Base-by-base conservation (phyloP, 2,888 invertebrate species). In the Lasioglossum oenotherae region DNA sequence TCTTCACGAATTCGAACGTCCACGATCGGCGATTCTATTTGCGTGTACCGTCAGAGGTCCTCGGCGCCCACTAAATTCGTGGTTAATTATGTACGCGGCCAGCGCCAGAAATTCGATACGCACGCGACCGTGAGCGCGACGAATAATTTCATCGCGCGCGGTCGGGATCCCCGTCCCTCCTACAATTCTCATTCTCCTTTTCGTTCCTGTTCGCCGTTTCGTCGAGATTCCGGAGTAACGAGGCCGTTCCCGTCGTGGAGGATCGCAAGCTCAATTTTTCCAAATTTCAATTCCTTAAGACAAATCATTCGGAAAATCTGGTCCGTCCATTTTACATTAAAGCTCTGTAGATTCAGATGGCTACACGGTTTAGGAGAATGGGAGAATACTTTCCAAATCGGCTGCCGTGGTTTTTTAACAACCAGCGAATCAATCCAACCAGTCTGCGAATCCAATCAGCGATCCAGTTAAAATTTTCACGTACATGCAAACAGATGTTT, bases 11-110 rank as follows among this genome's bases (percentile, higher is more conserved):
- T 78, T 85, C 73, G 57, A 74, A 72, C 73, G 64, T 27, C 41
- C 41, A 64, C 64, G 64, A 64, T 64, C 64, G 64, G 82, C 73
- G 74, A 78, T 80, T 84, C 76, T 82, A 72, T 84, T 81, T 78
- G 86, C 81, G 78, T 74, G 71, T 64, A 38, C 80, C 31, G 57
- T 60, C 86, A 57, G 57, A 64, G 41, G 74, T 74, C 27, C 76
- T 53, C 79, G 67, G 64, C 79, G 67, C 49, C 64, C 78, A 60
- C 74, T 85, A 84, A 84, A 88, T 81, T 80, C 64, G 71, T 80
- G 77, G 85, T 87, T 82, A 87, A 88, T 83, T 85, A 87, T 80
- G 75, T 71, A 75, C 75, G 41, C 72, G 79, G 19, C 46, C 35
- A 81, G 74, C 81, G 81, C 75, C 49, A 81, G 82, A 84, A 81